These are phyloP conservation scores for Meteorus sp. DNA, from an alignment of 1,140 invertebrate species.

Conservation along the genomic window DNA sequence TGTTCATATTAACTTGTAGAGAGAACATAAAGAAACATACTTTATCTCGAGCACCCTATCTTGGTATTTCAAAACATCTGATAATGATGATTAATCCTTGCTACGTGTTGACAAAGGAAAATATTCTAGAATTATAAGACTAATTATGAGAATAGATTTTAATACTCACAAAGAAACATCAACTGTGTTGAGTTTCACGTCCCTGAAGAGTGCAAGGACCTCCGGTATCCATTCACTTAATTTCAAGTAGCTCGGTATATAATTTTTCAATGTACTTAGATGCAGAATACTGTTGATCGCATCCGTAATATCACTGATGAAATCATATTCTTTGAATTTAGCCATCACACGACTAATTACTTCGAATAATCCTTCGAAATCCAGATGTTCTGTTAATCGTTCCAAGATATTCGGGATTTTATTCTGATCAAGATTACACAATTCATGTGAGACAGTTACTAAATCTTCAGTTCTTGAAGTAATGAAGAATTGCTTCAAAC, in stretches of 20 bases:
- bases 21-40: too few relatives aligned
- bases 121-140: background rate
- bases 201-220: slow-evolving; percentile 41
- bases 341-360: slow-evolving; percentile 47
- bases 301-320: slow-evolving; percentile 44
- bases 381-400: slow-evolving; percentile 44
- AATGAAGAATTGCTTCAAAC: slow-evolving; percentile 45
- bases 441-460: slow-evolving; percentile 37
- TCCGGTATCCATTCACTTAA: slow-evolving; percentile 45
- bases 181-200: slow-evolving; percentile 45
- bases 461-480: slow-evolving; percentile 41
- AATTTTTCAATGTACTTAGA: slow-evolving; percentile 54
- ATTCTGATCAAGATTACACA: slow-evolving; percentile 45
- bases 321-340: slow-evolving; percentile 48
- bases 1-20: background rate
- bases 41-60: too few relatives aligned
- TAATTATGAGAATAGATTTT: background rate
- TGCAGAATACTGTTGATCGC: slow-evolving; percentile 52
- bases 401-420: slow-evolving; percentile 46
- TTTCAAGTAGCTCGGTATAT: slow-evolving; percentile 57
- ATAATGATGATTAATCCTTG: background rate
- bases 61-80: too few relatives aligned
- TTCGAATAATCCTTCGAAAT: slow-evolving; percentile 44
- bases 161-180: slow-evolving; percentile 46
- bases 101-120: background rate